Evolutionary conservation across 2,888 invertebrate species (phyloP).

Genomic region (Loripinus fragilis): DNA sequence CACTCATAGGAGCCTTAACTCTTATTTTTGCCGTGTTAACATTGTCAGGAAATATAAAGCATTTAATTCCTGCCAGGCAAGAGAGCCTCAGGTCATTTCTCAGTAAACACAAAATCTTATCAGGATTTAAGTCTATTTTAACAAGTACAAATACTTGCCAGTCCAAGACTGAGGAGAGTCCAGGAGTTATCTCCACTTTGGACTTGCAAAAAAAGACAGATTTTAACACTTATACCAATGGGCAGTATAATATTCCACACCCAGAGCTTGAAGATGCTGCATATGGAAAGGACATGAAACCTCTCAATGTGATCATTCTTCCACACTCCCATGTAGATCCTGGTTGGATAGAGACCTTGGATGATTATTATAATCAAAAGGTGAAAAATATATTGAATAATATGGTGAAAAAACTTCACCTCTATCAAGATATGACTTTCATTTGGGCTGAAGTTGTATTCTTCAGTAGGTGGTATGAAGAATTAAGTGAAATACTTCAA

Average conservation of each 20-base stretch:
- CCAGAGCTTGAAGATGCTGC: slow-evolving; percentile 55
- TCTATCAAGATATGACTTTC: slow-evolving; percentile 88
- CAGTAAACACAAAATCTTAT: slow-evolving; percentile 35
- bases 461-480: slow-evolving; percentile 81
- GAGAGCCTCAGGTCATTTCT: slow-evolving; percentile 39
- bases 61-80: slow-evolving; percentile 26
- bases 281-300: slow-evolving; percentile 49
- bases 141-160: slow-evolving; percentile 33
- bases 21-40: slow-evolving; percentile 58
- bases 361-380: slow-evolving; percentile 93
- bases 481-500: slow-evolving; percentile 71
- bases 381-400: slow-evolving; percentile 95
- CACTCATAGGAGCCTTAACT: slow-evolving; percentile 49
- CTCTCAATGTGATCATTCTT: slow-evolving; percentile 87
- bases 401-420: slow-evolving; percentile 93
- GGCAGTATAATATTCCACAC: slow-evolving; percentile 72
- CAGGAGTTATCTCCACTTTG: slow-evolving; percentile 61
- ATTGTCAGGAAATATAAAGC: slow-evolving; percentile 25
- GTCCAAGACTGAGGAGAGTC: slow-evolving; percentile 20
- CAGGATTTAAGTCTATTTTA: slow-evolving; percentile 28
- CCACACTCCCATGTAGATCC: slow-evolving; percentile 99
- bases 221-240: slow-evolving; percentile 68
- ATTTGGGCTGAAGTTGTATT: slow-evolving; percentile 83
- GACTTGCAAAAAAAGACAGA: slow-evolving; percentile 67
- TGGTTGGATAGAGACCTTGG: slow-evolving; percentile 98